Percentiles rank a stretch among this genome's conserved stretches.
These are phyloP conservation scores for Trididemnum clinides DNA, from an alignment of 23 tunicate species.

Conservation along the genomic window DNA sequence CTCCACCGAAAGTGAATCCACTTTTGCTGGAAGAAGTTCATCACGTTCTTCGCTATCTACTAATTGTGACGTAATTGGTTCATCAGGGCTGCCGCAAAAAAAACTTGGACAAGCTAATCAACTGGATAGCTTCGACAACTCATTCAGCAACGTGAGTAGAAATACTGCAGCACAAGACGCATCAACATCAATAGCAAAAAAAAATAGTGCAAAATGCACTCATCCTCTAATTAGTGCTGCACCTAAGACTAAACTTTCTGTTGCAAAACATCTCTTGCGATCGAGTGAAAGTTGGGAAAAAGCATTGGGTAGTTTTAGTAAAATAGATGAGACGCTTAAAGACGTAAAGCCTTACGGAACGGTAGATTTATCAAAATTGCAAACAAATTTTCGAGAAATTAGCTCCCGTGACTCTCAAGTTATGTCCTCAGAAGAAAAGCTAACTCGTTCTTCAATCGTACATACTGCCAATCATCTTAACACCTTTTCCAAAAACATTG, in stretches of 20 bases:
- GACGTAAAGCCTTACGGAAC: conserved; percentile 84
- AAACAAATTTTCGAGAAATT: conserved; percentile 33
- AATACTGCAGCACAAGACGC: too few species aligned
- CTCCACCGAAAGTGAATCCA: conserved; percentile 42
- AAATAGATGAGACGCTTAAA: conserved; percentile 14
- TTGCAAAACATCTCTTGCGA: too few species aligned
- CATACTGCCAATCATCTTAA: conserved; percentile 57
- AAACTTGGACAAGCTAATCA: conserved; percentile 13
- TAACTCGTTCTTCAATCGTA: conserved; percentile 62
- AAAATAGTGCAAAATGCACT: too few species aligned
- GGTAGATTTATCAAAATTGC: conserved; percentile 71
- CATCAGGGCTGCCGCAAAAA: conserved; percentile 46
- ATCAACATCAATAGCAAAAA: too few species aligned
- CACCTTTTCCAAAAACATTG: too few species aligned
- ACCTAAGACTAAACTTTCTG: too few species aligned
- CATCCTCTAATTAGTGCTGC: too few species aligned
- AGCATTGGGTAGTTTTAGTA: too few species aligned
- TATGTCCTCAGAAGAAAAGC: conserved; percentile 8
- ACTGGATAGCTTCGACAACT: too few species aligned
- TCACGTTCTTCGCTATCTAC: neutral
- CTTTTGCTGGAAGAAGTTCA: neutral
- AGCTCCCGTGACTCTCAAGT: neutral
- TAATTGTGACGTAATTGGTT: conserved; percentile 28
- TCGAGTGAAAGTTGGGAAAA: too few species aligned
- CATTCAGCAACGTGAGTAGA: too few species aligned